Evolutionary conservation across 1,140 invertebrate species (phyloP).

Genomic region (Camponotus vicinus): DNA sequence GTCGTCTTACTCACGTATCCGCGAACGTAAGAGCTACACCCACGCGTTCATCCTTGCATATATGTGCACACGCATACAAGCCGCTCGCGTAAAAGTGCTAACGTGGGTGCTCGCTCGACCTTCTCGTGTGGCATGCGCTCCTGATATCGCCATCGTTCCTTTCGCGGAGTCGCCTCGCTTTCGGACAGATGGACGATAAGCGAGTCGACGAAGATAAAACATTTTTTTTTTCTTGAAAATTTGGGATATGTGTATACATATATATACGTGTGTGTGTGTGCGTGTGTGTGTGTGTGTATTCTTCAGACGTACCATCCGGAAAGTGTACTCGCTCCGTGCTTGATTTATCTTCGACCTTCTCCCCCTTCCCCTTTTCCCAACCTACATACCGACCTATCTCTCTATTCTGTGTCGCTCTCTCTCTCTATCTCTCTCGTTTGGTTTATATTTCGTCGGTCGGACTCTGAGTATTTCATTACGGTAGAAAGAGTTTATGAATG

Average conservation of each 20-base stretch:
- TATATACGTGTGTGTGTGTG: too few species aligned
- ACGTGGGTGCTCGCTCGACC: neutral
- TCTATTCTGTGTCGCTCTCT: neutral
- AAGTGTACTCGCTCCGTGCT: conserved; percentile 26
- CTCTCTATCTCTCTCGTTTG: conserved; percentile 43
- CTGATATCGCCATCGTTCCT: conserved; percentile 52
- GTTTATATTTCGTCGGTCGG: conserved; percentile 56
- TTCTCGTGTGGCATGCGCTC: conserved; percentile 50
- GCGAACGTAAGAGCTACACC: conserved; percentile 32
- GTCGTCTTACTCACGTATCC: conserved; percentile 4
- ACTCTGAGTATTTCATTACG: conserved; percentile 65
- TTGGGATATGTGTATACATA: conserved; percentile 23
- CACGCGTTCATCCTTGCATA: neutral
- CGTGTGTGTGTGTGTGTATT: neutral
- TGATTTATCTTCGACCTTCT: conserved; percentile 66
- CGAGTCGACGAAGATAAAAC: conserved; percentile 61
- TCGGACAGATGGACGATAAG: conserved; percentile 72
- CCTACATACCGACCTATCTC: neutral
- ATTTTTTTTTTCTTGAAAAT: conserved; percentile 6
- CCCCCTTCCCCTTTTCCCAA: neutral
- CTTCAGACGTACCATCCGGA: conserved; percentile 8
- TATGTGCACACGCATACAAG: neutral
- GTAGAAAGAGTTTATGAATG: conserved; percentile 72
- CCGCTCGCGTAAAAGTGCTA: neutral
- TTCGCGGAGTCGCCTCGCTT: conserved; percentile 62